Conservation (phyloP, 2,888 invertebrate genomes). For the Erebia epiphron region DNA sequence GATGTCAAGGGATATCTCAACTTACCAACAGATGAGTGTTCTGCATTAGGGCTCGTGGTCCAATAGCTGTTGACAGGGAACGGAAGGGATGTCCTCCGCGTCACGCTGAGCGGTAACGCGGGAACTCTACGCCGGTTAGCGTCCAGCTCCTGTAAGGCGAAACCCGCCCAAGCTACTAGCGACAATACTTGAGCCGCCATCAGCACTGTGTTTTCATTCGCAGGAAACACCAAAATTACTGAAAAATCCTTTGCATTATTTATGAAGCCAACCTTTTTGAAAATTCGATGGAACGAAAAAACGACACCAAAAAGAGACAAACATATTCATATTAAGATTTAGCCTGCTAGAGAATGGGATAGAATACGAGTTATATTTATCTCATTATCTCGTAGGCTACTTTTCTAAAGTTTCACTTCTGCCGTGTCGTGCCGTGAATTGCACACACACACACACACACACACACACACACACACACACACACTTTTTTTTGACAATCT, state of each 20-base stretch:
- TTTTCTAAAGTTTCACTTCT: no score
- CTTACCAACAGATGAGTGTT: constrained; percentile 69
- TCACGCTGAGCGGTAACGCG: constrained; percentile 64
- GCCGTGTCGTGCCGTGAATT: no score
- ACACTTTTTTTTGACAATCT: not conserved
- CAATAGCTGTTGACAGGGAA: constrained; percentile 67
- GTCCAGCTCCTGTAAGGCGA: constrained; percentile 68
- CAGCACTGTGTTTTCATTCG: constrained; percentile 64
- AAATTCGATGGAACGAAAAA: no score
- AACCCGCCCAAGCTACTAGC: constrained; percentile 68
- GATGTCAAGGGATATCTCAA: constrained; percentile 21
- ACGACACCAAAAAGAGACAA: no score
- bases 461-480: no score
- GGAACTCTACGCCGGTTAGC: constrained; percentile 58
- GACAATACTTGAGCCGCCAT: constrained; percentile 67
- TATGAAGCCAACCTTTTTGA: no score
- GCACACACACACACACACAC: no score
- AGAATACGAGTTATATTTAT: no score
- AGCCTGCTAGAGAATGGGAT: no score
- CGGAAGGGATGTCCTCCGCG: constrained; percentile 57
- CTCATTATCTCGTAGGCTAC: no score
- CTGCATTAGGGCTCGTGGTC: constrained; percentile 68
- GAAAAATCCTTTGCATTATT: constrained; percentile 38
- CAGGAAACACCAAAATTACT: constrained; percentile 74
- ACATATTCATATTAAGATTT: no score